Evolutionary conservation across 2,797 vertebrate species (phyloP).

Genomic region (Pyrrhura leucotis): DNA sequence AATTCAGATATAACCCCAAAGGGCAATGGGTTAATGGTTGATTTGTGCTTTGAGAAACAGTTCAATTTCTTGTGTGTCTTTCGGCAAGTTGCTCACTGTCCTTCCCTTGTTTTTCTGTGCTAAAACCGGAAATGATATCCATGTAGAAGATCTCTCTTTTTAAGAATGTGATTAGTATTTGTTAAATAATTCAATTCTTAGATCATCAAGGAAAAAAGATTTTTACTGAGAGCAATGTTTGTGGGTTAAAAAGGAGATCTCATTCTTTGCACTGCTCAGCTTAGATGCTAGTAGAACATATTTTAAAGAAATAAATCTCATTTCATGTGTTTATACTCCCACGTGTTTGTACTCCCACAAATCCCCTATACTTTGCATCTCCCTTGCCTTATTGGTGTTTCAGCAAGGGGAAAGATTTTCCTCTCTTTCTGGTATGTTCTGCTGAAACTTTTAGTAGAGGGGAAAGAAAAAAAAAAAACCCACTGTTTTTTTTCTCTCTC

Average conservation of each 20-base stretch:
- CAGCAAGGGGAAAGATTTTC: neutral
- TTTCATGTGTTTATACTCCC: neutral
- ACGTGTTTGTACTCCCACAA: neutral
- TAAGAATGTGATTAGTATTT: neutral
- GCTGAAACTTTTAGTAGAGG: neutral
- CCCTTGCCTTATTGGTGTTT: neutral
- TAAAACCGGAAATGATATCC: neutral
- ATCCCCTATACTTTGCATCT: neutral
- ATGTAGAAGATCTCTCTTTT: neutral
- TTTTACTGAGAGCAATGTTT: neutral
- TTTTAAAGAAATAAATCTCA: neutral
- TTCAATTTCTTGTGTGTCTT: neutral
- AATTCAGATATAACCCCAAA: neutral
- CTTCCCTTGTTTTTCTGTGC: neutral
- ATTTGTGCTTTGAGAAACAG: neutral
- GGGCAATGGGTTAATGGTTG: neutral
- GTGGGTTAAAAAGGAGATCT: neutral
- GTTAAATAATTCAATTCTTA: neutral
- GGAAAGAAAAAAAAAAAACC: rapidly evolving
- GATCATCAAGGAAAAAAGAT: neutral
- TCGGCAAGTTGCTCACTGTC: neutral
- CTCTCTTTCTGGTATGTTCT: neutral
- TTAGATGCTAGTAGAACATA: neutral
- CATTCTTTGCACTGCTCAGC: neutral
- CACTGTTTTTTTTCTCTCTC: neutral